phyloP scores from a whole-genome alignment of 1,140 invertebrate species.

The Heliothis virescens region DNA sequence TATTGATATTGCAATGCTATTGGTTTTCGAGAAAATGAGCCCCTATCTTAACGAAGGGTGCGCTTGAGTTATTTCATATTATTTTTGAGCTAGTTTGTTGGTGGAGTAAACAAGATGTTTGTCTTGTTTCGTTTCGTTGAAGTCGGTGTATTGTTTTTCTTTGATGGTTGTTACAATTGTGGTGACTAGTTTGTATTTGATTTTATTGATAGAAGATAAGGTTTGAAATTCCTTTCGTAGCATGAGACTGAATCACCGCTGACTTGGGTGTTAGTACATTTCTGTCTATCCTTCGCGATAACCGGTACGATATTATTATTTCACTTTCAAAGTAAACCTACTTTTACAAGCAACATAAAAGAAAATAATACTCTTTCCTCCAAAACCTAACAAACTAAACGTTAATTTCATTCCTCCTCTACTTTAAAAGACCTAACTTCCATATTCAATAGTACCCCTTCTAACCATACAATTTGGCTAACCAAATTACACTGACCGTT shows the following conservation, averaged over 20 bases:
- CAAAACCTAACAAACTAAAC: background rate
- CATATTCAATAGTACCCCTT: constrained; percentile 25
- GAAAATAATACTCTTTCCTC: background rate
- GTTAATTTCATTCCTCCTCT: too few relatives aligned
- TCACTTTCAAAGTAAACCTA: too few relatives aligned
- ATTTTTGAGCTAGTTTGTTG: constrained; percentile 35
- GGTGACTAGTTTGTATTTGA: background rate
- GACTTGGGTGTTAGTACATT: background rate
- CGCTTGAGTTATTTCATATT: constrained; percentile 48
- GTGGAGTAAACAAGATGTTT: constrained; percentile 32
- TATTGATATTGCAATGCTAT: constrained; percentile 62
- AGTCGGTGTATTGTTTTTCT: constrained; percentile 17
- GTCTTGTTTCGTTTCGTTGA: constrained; percentile 7
- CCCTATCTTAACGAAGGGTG: constrained; percentile 50
- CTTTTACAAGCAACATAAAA: too few relatives aligned
- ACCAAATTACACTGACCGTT: constrained; percentile 25
- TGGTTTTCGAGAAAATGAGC: constrained; percentile 55
- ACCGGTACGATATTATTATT: too few relatives aligned
- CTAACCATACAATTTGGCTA: constrained; percentile 21
- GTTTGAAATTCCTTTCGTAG: too few relatives aligned
- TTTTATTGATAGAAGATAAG: background rate
- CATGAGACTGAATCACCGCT: background rate
- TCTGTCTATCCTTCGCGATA: too few relatives aligned
- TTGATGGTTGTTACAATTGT: background rate
- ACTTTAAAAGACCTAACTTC: background rate